Evolutionary conservation across 2,113 vertebrate species (phyloP).

Genomic region (Etheostoma spectabile): DNA sequence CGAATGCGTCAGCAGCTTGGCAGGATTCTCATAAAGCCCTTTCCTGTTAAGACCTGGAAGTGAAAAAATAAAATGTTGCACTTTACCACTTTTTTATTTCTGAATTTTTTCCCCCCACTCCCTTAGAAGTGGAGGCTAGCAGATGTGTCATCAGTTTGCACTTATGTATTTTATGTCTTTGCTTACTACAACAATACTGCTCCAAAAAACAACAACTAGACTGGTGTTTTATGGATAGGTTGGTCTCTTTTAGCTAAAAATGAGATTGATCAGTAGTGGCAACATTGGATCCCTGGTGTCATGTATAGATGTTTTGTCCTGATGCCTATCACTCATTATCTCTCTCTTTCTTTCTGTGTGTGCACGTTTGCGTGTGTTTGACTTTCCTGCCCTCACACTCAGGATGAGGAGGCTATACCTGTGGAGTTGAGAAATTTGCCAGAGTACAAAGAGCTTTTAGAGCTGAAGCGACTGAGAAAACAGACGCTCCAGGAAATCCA

Average conservation of each 20-base stretch:
- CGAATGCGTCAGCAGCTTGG: not conserved
- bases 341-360: not conserved
- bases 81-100: not conserved
- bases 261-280: slow-evolving; percentile 21
- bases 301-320: slow-evolving; percentile 13
- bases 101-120: not conserved
- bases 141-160: not conserved
- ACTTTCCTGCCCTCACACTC: slow-evolving; percentile 7
- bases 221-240: slow-evolving; percentile 7
- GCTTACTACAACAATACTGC: not conserved
- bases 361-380: not conserved
- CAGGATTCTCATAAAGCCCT: not conserved
- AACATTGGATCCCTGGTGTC: not conserved
- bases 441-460: slow-evolving; percentile 96
- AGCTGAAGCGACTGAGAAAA: slow-evolving; percentile 96
- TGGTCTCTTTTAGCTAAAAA: too few species aligned
- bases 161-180: slow-evolving; percentile 1
- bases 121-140: not conserved
- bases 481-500: slow-evolving; percentile 93
- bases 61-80: not conserved
- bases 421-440: slow-evolving; percentile 88
- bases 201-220: not conserved
- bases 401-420: slow-evolving; percentile 96
- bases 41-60: not conserved
- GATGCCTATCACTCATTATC: not conserved